Evolutionary conservation across 2,797 vertebrate species (phyloP).

Genomic region (Notamacropus eugenii): DNA sequence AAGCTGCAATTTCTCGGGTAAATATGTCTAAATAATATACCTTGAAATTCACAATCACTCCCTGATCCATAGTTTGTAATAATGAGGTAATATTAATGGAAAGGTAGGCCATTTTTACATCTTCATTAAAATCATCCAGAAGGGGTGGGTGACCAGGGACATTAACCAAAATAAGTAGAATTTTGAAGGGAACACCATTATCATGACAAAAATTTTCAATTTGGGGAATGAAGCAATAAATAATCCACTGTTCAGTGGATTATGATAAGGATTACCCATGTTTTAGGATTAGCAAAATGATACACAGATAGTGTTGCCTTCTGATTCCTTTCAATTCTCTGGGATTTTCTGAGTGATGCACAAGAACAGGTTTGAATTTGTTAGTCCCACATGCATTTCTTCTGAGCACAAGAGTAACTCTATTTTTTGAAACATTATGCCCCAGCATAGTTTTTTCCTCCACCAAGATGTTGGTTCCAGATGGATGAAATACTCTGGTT

Average conservation of each 20-base stretch:
- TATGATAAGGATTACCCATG: neutral
- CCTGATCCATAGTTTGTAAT: neutral
- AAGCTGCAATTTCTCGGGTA: neutral
- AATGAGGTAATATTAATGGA: neutral
- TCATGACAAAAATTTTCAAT: neutral
- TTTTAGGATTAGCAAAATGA: neutral
- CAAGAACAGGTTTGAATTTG: too few species aligned
- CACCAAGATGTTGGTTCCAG: neutral
- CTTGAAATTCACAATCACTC: neutral
- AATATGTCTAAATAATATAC: neutral
- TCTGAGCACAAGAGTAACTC: too few species aligned
- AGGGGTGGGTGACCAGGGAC: neutral
- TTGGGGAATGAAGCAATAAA: neutral
- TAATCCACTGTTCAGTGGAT: neutral
- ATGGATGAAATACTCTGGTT: neutral
- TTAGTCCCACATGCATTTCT: too few species aligned
- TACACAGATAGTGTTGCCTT: neutral
- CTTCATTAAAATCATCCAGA: neutral
- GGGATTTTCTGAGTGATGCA: too few species aligned
- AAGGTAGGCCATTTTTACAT: neutral
- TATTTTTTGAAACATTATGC: too few species aligned
- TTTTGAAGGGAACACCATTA: neutral
- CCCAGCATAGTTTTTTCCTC: neutral
- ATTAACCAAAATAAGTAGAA: neutral
- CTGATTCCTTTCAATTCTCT: too few species aligned